Evolutionary conservation across 2,113 vertebrate species (phyloP), one percentile per base, ranked within the genome.

Genomic region (Leptosomus discolor): DNA sequence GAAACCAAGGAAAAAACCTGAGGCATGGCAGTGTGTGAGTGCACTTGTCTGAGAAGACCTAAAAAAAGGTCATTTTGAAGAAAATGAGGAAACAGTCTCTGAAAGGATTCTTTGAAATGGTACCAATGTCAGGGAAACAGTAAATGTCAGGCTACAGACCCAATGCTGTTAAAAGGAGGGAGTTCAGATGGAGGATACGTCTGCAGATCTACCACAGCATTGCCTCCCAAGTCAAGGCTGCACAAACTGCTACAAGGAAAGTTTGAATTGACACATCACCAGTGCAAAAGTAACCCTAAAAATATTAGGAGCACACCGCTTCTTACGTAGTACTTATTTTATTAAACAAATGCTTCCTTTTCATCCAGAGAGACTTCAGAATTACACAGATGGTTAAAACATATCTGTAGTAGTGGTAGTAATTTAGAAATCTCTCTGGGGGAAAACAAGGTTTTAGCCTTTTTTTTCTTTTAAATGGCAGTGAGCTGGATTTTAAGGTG

Each of bases 401-500:
- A 73, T 77, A 95, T 88, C 96, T 83, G 70, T 69, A 90, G 75
- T 67, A 92, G 75, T 86, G 75, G 75, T 95, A 93, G 92, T 74
- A 92, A 95, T 95, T 92, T 93, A 88, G 82, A 94, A 94, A 85
- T 34, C 82, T 95, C 96, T 96, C 88, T 58, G 50, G 67, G 54
- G 78, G 54, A 88, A 93, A 95, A 90, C 78, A 96, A 93, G 75
- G 57, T 50, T 93, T 96, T 92, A 94, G 90, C 45, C 61, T 71
- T 74, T 78, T 92, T 76, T 71, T 43, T 5, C 56, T 79, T 76
- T 81, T 50, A 88, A 90, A 85, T 78, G 81, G 81, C 81, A 95
- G 45, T 12, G 6, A 94, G 90, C 63, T 92, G 92, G 77, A 92
- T 96, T 96, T 97, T 94, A 96, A 96, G 96, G 96, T 95, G 95